Percentiles rank a stretch among this genome's conserved stretches.
These are phyloP conservation scores for Gymnogyps californianus DNA, from an alignment of 2,113 vertebrate species.

Conservation along the genomic window DNA sequence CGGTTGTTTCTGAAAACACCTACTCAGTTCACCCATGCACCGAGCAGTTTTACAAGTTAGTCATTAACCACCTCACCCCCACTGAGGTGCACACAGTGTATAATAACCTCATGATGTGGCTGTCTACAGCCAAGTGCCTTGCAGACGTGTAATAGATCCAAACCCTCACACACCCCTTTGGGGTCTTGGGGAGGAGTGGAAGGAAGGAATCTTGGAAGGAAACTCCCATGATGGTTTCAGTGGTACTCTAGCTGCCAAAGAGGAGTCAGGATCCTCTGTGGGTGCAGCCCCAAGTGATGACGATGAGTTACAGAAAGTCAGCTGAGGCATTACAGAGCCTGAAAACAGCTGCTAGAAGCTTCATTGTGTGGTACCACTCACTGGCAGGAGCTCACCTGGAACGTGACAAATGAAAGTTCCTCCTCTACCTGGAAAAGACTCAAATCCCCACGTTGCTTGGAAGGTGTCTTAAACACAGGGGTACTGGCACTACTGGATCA, in stretches of 20 bases:
- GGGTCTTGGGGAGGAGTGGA: background rate
- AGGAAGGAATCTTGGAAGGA: background rate
- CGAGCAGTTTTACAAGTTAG: background rate
- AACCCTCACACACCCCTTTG: background rate
- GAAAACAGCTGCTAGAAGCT: background rate
- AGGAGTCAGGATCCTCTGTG: background rate
- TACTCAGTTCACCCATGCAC: constrained; percentile 33
- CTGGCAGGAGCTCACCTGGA: background rate
- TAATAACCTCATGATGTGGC: background rate
- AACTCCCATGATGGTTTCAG: background rate
- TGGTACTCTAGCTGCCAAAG: background rate
- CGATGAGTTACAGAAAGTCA: background rate
- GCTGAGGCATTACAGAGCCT: background rate
- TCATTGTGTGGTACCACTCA: fast-evolving
- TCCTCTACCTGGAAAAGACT: background rate
- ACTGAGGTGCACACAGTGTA: background rate
- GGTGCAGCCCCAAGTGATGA: background rate
- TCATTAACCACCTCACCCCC: constrained; percentile 27
- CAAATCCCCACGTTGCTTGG: fast-evolving
- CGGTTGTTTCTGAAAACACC: constrained; percentile 56
- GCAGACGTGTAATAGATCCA: background rate
- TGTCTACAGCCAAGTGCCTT: background rate
- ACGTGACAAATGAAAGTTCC: background rate
- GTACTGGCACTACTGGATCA: background rate
- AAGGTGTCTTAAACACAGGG: background rate